These are phyloP conservation scores for Stenurella melanura DNA, from an alignment of 2,888 invertebrate genomes.

Conservation along the genomic window DNA sequence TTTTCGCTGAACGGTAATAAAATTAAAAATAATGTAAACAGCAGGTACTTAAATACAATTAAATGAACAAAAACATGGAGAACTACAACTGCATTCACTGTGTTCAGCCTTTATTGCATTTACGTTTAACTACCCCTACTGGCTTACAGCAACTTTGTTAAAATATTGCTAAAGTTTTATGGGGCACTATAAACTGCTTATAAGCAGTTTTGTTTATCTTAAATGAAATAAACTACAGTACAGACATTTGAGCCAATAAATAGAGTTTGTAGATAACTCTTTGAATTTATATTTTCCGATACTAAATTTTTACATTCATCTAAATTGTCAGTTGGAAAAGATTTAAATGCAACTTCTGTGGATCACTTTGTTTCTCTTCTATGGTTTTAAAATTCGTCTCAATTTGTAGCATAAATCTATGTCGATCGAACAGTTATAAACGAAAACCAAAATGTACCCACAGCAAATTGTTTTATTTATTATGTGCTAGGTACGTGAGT, in stretches of 20 bases:
- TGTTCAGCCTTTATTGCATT: background rate
- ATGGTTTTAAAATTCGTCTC: no score
- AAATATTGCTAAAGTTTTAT: constrained; percentile 34
- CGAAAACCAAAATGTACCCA: no score
- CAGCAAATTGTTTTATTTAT: no score
- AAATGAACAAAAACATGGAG: background rate
- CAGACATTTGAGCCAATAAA: constrained; percentile 8
- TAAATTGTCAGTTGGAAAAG: background rate
- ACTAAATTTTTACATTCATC: background rate
- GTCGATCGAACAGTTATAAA: no score
- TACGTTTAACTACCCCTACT: constrained; percentile 20
- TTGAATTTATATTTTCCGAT: background rate
- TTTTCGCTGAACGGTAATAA: background rate
- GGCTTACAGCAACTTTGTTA: constrained; percentile 27
- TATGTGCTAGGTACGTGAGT: no score
- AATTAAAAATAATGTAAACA: background rate
- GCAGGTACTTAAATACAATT: background rate
- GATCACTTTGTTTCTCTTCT: background rate
- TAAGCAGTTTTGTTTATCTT: constrained; percentile 27
- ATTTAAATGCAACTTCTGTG: background rate
- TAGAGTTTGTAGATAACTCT: constrained; percentile 13
- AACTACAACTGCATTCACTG: background rate
- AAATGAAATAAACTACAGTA: constrained; percentile 24
- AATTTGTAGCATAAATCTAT: no score
- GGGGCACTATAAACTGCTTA: constrained; percentile 32